These are phyloP conservation scores for Poeciliopsis paucimaculata DNA, from an alignment of 2,797 vertebrate species.

Conservation along the genomic window DNA sequence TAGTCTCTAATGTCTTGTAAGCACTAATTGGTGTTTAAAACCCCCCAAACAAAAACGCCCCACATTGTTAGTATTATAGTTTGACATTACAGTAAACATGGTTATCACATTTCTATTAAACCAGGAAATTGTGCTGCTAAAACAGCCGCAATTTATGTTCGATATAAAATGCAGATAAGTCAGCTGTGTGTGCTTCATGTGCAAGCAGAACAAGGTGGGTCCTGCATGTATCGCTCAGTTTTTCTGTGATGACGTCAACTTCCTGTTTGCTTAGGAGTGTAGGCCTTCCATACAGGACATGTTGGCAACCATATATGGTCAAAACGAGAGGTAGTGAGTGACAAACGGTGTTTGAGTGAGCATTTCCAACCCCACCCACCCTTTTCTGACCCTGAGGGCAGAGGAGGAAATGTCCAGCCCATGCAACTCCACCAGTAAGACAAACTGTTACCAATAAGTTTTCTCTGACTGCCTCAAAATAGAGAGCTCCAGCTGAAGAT, in stretches of 20 bases:
- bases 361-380: slow-evolving; percentile 36
- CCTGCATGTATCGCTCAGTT: slow-evolving; percentile 7
- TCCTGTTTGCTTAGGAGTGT: slow-evolving; percentile 67
- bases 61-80: neutral
- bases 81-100: neutral
- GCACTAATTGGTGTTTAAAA: too few relatives aligned
- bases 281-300: slow-evolving; percentile 48
- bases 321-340: slow-evolving; percentile 56
- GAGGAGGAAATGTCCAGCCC: slow-evolving; percentile 67
- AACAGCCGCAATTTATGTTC: neutral
- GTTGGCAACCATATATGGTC: slow-evolving; percentile 71
- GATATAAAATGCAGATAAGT: neutral
- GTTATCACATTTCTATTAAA: neutral
- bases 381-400: slow-evolving; percentile 52
- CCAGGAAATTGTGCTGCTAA: neutral
- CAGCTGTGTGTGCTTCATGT: neutral
- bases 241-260: slow-evolving; percentile 53
- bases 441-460: slow-evolving; percentile 22
- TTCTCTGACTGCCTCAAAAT: slow-evolving; percentile 17
- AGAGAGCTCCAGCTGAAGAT: neutral
- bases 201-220: slow-evolving; percentile 1
- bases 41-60: too few relatives aligned
- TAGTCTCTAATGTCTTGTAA: too few relatives aligned
- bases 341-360: slow-evolving; percentile 30
- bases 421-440: slow-evolving; percentile 47